phyloP scores from a whole-genome alignment of 2,888 invertebrate genomes.

The Herminia tarsipennalis region DNA sequence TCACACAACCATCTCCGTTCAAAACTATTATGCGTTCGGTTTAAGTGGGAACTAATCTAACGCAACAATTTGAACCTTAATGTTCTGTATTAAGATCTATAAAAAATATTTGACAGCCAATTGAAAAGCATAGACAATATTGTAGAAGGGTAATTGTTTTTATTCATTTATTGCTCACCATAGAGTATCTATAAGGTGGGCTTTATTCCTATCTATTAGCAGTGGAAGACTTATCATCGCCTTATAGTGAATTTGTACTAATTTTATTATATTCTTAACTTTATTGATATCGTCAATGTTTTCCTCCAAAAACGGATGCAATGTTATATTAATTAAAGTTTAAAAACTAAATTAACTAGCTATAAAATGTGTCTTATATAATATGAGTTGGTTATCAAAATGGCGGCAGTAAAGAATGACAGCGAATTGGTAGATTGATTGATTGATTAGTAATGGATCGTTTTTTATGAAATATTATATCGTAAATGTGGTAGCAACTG shows the following conservation, averaged over 20 bases:
- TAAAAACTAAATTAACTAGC: constrained; percentile 33
- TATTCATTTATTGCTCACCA: constrained; percentile 77
- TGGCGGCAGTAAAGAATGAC: constrained; percentile 40
- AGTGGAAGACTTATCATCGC: constrained; percentile 61
- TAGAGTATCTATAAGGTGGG: constrained; percentile 70
- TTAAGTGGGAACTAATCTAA: constrained; percentile 32
- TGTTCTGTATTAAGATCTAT: constrained; percentile 17
- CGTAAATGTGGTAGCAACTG: constrained; percentile 33
- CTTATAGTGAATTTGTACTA: constrained; percentile 66
- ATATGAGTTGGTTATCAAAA: constrained; percentile 37
- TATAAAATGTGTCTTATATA: constrained; percentile 34
- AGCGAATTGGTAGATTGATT: constrained; percentile 42
- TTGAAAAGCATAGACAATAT: constrained; percentile 37
- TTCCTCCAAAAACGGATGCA: constrained; percentile 49
- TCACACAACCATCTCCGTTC: constrained; percentile 45
- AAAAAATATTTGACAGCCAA: constrained; percentile 7
- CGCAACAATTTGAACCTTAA: constrained; percentile 43
- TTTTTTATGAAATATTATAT: constrained; percentile 41
- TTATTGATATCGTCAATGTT: constrained; percentile 62
- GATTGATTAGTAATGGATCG: constrained; percentile 36
- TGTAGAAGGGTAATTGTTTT: constrained; percentile 72
- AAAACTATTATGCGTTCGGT: constrained; percentile 40
- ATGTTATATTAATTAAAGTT: constrained; percentile 49
- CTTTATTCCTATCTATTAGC: constrained; percentile 70
- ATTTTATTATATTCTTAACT: constrained; percentile 73